Percentiles rank a stretch among this genome's conserved stretches.
These are phyloP conservation scores for Dioctria linearis DNA, from an alignment of 2,888 invertebrate genomes.

Conservation along the genomic window DNA sequence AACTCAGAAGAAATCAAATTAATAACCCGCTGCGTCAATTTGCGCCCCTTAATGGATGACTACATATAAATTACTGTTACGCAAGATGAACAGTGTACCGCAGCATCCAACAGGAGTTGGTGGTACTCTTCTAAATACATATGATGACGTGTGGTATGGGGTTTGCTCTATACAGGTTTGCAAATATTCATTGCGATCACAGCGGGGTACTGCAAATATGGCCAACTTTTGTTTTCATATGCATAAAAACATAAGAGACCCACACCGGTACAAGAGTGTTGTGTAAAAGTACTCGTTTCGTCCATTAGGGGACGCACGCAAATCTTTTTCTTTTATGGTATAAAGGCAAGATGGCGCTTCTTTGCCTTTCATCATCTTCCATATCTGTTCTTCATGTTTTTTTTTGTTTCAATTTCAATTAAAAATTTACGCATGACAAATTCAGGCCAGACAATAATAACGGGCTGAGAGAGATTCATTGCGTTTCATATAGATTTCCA, in stretches of 20 bases:
- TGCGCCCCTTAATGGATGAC: conserved; percentile 31
- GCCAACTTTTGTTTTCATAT: conserved; percentile 57
- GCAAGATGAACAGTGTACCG: background rate
- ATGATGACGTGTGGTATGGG: no score
- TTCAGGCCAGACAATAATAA: conserved; percentile 14
- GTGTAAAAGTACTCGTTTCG: no score
- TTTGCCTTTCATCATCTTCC: background rate
- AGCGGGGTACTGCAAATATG: conserved; percentile 57
- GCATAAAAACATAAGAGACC: conserved; percentile 54
- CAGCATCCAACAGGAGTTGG: no score
- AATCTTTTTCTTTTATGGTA: conserved; percentile 52
- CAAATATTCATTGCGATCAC: conserved; percentile 7
- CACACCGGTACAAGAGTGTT: conserved; percentile 29
- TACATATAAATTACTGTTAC: background rate
- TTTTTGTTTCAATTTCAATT: conserved; percentile 37
- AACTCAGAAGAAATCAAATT: conserved; percentile 25
- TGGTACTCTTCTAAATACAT: no score
- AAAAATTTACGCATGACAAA: conserved; percentile 45
- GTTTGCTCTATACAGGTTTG: no score
- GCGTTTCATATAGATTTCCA: conserved; percentile 19
- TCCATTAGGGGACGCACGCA: conserved; percentile 44
- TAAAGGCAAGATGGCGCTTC: conserved; percentile 50
- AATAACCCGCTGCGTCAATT: conserved; percentile 46
- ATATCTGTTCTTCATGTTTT: background rate
- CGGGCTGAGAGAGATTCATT: background rate